These are phyloP conservation scores for Hipposideros larvatus DNA, from an alignment of 2,797 vertebrate species.

Conservation along the genomic window DNA sequence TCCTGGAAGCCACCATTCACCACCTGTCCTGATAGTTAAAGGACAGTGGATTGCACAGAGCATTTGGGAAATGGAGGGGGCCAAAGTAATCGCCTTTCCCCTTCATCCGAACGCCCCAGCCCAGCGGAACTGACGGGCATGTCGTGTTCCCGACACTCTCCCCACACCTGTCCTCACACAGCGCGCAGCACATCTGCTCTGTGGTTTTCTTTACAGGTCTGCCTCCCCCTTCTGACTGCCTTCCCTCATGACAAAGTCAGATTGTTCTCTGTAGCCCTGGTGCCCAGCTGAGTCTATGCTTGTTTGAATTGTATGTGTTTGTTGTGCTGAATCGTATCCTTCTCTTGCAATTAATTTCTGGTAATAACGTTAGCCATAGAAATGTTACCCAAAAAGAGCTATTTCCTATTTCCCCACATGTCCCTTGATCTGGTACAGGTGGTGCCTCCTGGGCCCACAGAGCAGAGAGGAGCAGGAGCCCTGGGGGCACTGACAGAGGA, in stretches of 20 bases:
- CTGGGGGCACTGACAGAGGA: background rate
- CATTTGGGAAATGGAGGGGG: background rate
- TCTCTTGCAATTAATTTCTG: background rate
- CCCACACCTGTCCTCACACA: background rate
- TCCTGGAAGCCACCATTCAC: background rate
- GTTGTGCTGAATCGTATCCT: background rate
- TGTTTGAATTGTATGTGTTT: background rate
- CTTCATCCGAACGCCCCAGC: background rate
- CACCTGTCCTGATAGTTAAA: background rate
- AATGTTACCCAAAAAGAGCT: background rate
- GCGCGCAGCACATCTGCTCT: background rate
- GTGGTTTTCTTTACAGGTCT: background rate
- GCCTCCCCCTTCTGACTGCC: background rate
- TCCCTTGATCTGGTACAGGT: background rate
- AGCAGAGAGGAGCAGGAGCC: background rate
- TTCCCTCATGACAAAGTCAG: background rate
- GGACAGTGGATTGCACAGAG: background rate
- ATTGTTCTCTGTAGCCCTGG: background rate
- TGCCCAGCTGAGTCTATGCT: background rate
- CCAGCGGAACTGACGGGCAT: fast-evolving
- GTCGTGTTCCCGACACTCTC: background rate
- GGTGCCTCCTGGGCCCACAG: background rate
- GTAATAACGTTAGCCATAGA: background rate
- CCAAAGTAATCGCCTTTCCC: background rate
- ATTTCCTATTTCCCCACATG: background rate